These are phyloP conservation scores for Heterotilapia buettikoferi DNA, from an alignment of 2,113 vertebrate genomes.

Conservation along the genomic window DNA sequence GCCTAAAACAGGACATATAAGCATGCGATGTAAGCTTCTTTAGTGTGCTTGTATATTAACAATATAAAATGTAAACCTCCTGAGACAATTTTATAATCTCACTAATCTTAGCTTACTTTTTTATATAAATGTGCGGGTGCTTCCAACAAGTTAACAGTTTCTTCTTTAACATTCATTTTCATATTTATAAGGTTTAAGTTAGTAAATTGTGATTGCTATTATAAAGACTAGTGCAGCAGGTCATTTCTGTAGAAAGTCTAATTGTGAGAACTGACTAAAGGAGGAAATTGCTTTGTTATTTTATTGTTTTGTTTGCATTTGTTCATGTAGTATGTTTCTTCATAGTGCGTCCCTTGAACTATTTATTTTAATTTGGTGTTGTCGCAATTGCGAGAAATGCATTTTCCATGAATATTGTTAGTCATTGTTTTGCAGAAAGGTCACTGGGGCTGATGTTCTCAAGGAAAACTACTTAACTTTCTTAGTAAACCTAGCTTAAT, in stretches of 20 bases:
- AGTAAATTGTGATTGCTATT: neutral
- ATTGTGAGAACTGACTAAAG: neutral
- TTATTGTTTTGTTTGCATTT: neutral
- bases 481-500: neutral
- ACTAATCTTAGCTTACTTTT: neutral
- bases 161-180: neutral
- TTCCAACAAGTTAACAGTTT: neutral
- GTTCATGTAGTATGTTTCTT: neutral
- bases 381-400: neutral
- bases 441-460: neutral
- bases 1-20: neutral
- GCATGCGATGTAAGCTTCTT: neutral
- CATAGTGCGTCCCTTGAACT: neutral
- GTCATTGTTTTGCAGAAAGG: neutral
- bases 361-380: neutral
- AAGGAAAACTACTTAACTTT: neutral
- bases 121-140: neutral
- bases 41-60: neutral
- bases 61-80: neutral
- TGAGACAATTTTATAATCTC: neutral
- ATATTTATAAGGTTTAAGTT: neutral
- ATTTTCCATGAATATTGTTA: neutral
- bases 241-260: neutral
- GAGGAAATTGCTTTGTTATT: neutral
- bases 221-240: neutral